Evolutionary conservation across 2,797 vertebrate genomes (phyloP).

Genomic region (Epinephelus coioides): DNA sequence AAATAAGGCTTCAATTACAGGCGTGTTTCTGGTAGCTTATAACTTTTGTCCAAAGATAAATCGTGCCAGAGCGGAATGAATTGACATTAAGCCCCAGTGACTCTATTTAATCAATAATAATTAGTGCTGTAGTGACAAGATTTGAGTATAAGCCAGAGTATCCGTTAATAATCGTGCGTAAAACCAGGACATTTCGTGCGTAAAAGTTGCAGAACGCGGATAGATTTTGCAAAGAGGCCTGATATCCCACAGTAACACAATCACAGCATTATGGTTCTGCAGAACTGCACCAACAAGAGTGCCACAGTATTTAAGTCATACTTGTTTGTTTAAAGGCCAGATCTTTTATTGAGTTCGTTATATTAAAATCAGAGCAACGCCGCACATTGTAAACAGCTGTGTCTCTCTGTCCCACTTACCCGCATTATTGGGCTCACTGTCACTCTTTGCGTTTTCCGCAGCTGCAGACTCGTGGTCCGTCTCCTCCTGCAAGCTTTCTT

Average conservation of each 20-base stretch:
- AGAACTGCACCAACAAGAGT: neutral
- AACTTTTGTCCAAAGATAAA: neutral
- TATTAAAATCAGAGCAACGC: neutral
- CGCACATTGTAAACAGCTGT: neutral
- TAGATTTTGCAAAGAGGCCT: conserved; percentile 17
- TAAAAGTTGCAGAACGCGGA: conserved; percentile 51
- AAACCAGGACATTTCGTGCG: conserved; percentile 49
- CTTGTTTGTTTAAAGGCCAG: neutral
- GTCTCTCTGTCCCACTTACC: conserved; percentile 82
- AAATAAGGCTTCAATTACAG: neutral
- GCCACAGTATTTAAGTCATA: neutral
- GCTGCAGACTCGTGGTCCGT: conserved; percentile 86
- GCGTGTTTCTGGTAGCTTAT: neutral
- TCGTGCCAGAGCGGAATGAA: neutral
- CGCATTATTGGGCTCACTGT: conserved; percentile 91
- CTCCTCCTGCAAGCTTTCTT: conserved; percentile 86
- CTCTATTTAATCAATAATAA: neutral
- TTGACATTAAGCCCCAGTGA: neutral
- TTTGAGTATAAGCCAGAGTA: neutral
- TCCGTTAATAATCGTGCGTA: conserved; percentile 29
- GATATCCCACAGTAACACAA: conserved; percentile 23
- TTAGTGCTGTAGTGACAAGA: neutral
- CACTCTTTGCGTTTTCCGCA: conserved; percentile 88
- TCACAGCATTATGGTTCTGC: neutral
- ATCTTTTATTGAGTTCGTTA: neutral